These are phyloP conservation scores for Eupithecia inturbata DNA, from an alignment of 2,888 invertebrate genomes.

Conservation along the genomic window DNA sequence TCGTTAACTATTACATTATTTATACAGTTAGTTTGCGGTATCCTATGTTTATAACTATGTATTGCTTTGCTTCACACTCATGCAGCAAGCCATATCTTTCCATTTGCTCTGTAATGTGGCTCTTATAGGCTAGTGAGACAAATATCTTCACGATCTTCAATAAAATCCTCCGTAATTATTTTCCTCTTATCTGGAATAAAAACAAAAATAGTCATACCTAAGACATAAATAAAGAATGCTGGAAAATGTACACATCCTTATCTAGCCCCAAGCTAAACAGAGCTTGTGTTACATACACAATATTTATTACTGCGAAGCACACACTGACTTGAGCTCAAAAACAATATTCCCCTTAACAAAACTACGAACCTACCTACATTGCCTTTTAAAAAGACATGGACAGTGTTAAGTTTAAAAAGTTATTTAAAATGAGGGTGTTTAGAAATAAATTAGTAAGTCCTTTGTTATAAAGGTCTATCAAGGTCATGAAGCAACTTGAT, in stretches of 20 bases:
- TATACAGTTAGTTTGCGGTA: background rate
- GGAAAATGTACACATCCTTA: no score
- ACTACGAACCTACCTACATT: no score
- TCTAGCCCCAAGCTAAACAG: no score
- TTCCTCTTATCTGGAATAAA: background rate
- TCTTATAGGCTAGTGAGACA: background rate
- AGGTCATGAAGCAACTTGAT: background rate
- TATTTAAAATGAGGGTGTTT: background rate
- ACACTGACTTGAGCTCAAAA: no score
- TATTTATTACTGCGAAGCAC: no score
- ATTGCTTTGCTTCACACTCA: background rate
- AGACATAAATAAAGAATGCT: no score
- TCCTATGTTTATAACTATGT: background rate
- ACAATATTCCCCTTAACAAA: no score
- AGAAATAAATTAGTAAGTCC: background rate
- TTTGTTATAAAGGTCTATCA: no score
- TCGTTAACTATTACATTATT: background rate
- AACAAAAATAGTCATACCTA: background rate
- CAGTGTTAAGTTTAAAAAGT: no score
- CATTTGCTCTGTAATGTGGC: background rate
- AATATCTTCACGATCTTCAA: background rate
- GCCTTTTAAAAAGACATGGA: background rate
- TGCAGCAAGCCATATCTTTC: background rate
- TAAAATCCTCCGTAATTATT: background rate
- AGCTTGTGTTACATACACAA: no score